Percentiles rank a stretch among this genome's conserved stretches.
Conservation (phyloP, 2,888 invertebrate genomes). For the Standfussiana lucernea region DNA sequence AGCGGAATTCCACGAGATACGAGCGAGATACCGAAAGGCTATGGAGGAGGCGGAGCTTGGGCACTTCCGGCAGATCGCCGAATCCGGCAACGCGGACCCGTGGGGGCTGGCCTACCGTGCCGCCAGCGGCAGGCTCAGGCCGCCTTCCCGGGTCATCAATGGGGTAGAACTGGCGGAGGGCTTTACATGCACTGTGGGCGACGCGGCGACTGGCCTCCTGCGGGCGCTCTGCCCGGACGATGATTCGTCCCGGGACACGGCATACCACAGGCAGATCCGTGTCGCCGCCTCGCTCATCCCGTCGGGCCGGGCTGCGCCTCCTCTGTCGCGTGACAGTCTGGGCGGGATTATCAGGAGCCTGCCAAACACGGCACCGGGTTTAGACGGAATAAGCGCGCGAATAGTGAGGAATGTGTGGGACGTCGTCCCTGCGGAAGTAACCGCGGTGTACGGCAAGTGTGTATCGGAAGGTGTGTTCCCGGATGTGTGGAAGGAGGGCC, state of each 20-base stretch:
- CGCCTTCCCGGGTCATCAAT: slow-evolving; percentile 60
- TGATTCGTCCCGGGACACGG: no score
- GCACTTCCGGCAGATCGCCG: not conserved
- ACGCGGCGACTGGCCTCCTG: slow-evolving; percentile 42
- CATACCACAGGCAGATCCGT: slow-evolving; percentile 61
- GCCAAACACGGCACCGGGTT: slow-evolving; percentile 60
- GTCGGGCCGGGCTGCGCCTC: slow-evolving; percentile 38
- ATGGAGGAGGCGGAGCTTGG: slow-evolving; percentile 36
- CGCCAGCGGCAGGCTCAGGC: slow-evolving; percentile 55
- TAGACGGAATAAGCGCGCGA: slow-evolving; percentile 21
- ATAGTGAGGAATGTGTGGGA: slow-evolving; percentile 15
- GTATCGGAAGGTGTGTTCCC: slow-evolving; percentile 60
- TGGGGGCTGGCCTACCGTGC: slow-evolving; percentile 64
- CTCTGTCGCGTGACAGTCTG: slow-evolving; percentile 25
- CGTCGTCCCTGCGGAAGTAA: slow-evolving; percentile 7
- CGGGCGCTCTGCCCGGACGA: slow-evolving; percentile 55
- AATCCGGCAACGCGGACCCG: slow-evolving; percentile 26
- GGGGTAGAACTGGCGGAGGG: slow-evolving; percentile 40
- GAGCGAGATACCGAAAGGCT: no score
- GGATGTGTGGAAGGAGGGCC: slow-evolving; percentile 62
- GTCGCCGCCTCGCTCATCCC: slow-evolving; percentile 54
- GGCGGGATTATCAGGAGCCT: slow-evolving; percentile 50
- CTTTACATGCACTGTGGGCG: slow-evolving; percentile 40
- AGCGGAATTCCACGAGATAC: no score
- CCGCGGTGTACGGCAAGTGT: slow-evolving; percentile 23